Evolutionary conservation across 2,797 vertebrate genomes (phyloP).

Genomic region (Anguilla pacifica): DNA sequence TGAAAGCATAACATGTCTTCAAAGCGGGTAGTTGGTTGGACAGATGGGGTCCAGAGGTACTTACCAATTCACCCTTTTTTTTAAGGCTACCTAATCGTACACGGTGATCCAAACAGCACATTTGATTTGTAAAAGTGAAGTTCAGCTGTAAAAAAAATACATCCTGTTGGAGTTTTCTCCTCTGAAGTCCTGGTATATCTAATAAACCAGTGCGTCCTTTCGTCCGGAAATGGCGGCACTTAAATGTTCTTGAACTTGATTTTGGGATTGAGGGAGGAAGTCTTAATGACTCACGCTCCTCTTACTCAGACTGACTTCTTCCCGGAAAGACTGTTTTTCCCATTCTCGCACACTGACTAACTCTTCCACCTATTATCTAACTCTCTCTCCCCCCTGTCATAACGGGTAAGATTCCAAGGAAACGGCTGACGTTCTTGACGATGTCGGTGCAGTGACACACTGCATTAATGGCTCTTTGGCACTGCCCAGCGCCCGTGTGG

Average conservation of each 20-base stretch:
- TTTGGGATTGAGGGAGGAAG: constrained; percentile 19
- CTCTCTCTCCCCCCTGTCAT: constrained; percentile 36
- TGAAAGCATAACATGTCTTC: not conserved
- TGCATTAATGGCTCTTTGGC: not conserved
- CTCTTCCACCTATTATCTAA: constrained; percentile 34
- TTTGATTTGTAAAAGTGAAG: not conserved
- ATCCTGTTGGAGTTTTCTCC: not conserved
- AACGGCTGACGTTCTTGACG: constrained; percentile 49
- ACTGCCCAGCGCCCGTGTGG: not conserved
- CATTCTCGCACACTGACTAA: constrained; percentile 53
- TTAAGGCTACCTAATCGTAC: not conserved
- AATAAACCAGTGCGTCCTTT: not conserved
- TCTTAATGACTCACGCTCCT: constrained; percentile 53
- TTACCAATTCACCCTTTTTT: not conserved
- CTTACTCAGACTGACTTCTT: constrained; percentile 41
- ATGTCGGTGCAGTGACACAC: constrained; percentile 45
- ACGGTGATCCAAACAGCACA: not conserved
- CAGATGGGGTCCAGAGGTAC: not conserved
- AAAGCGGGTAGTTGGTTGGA: not conserved
- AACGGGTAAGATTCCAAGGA: constrained; percentile 43
- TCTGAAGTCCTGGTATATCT: not conserved
- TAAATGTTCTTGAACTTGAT: constrained; percentile 5
- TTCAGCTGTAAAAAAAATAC: not conserved
- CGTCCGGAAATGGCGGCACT: not conserved
- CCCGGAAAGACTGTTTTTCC: constrained; percentile 46